Evolutionary conservation across 2,797 vertebrate genomes (phyloP).

Genomic region (Valencia hispanica): DNA sequence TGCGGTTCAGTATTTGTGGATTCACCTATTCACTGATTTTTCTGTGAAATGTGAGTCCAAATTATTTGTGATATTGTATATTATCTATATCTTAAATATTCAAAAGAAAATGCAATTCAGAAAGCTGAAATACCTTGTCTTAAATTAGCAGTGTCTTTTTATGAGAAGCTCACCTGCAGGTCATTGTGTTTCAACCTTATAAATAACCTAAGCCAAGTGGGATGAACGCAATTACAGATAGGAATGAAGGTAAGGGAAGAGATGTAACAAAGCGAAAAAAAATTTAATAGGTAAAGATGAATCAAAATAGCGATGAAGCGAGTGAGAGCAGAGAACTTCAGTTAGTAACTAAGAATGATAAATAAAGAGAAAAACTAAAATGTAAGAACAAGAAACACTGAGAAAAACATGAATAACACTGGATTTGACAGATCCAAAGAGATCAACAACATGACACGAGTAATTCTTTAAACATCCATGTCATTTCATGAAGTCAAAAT

Average conservation of each 20-base stretch:
- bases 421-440: background rate
- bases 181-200: constrained; percentile 23
- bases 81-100: too few species aligned
- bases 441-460: background rate
- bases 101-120: too few species aligned
- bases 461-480: constrained; percentile 23
- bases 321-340: background rate
- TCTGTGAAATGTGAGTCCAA: too few species aligned
- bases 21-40: too few species aligned
- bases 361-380: background rate
- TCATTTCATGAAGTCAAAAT: constrained; percentile 21
- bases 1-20: too few species aligned
- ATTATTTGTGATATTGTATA: too few species aligned
- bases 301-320: background rate
- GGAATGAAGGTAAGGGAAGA: background rate
- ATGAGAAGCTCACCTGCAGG: constrained; percentile 16
- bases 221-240: background rate
- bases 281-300: background rate
- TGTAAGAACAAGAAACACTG: background rate
- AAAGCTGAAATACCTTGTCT: too few species aligned
- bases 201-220: constrained; percentile 29
- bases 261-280: background rate
- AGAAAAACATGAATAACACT: background rate
- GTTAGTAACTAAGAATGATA: background rate
- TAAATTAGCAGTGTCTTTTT: too few species aligned